Evolutionary conservation across 2,797 vertebrate genomes (phyloP).

Genomic region (Pangasius krempfi): DNA sequence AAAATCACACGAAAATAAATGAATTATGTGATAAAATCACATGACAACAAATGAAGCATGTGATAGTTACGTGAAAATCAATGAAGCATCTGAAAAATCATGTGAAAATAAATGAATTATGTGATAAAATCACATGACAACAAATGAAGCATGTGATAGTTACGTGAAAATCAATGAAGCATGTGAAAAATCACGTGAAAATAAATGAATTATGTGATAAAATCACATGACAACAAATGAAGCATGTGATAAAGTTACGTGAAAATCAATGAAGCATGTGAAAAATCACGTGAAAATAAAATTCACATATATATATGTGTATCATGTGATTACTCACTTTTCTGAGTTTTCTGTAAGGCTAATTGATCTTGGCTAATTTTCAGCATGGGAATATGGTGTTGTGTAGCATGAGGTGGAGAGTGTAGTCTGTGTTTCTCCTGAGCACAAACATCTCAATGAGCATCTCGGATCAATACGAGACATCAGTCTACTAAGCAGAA

Average conservation of each 20-base stretch:
- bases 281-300: too few species aligned
- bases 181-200: too few species aligned
- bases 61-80: background rate
- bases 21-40: background rate
- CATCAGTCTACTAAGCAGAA: slow-evolving; percentile 22
- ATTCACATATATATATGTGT: too few species aligned
- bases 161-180: too few species aligned
- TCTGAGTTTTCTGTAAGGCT: background rate
- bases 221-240: too few species aligned
- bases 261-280: too few species aligned
- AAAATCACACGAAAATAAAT: too few species aligned
- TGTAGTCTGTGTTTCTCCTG: background rate
- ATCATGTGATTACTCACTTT: background rate
- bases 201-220: too few species aligned
- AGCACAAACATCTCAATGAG: slow-evolving; percentile 40
- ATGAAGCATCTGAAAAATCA: background rate
- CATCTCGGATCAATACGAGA: slow-evolving; percentile 38
- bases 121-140: too few species aligned
- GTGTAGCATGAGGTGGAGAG: background rate
- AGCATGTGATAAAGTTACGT: too few species aligned
- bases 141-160: too few species aligned
- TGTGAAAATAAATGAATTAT: too few species aligned
- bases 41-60: background rate
- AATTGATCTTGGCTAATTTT: background rate
- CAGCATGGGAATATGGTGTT: background rate